Base-by-base conservation (phyloP, 2,888 invertebrate species). In the Rhaphigaster nebulosa region DNA sequence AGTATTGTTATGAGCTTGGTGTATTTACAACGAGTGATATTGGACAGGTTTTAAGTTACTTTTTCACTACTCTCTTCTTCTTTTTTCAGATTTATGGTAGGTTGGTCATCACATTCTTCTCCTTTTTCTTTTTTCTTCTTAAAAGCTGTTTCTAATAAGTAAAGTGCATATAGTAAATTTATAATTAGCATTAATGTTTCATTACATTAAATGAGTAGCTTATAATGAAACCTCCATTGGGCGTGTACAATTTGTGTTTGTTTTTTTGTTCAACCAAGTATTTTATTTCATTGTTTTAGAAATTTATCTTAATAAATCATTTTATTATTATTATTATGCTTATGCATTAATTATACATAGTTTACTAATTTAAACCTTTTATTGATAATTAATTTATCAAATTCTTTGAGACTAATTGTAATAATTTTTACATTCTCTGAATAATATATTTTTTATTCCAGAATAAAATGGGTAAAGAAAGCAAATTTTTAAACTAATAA, bases 31-130 rank as follows among this genome's bases (percentile, higher is more conserved):
- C 18, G 76, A 89, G 45, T 70, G 15, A 34, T 60, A 26, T 65
- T 29, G 70, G 89, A 76, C 45, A 50, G 45, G 52, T 45, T 89
- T 84, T 89, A 89, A 34, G 89, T 89, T 76, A 50, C 70, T 89
- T 89, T 89, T 41, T 89, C 89, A 23, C n/a, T 76, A 76, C 70
- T 70, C 23, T 41, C 60, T 70, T 76, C 89, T 52, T 89, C 89
- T 70, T 41, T 76, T 76, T 76, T 45, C 65, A 10, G 45, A 76
- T 89, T 65, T 29, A 76, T 70, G 6, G 45, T 45, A 50, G 84
- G 26, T n/a, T 84, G 45, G 65, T 76, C 89, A 4, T 89, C 76
- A 20, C 26, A 26, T 34, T 89, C 89, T 50, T 76, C 60, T 50
- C 5, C 45, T 76, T 76, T 50, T 26, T 70, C 70, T 70, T 76